Conservation (phyloP, 37 sponge, comb jelly and placozoan species). For the Chondrilla cf. caribensis region DNA sequence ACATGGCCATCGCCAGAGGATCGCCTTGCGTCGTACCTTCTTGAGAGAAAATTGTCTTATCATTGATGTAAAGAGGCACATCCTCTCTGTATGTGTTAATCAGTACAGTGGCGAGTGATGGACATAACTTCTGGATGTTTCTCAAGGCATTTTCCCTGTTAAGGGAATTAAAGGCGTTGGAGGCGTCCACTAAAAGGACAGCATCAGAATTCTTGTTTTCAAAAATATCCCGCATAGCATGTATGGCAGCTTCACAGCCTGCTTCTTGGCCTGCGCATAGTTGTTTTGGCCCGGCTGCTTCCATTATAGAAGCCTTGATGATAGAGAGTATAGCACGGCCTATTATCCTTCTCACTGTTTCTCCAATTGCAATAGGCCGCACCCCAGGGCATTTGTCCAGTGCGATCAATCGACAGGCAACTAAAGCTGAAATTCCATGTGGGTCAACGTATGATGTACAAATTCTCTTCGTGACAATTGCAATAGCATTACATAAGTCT, state of each 20-base stretch:
- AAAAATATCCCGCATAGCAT: constrained; percentile 31
- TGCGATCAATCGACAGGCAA: constrained; percentile 52
- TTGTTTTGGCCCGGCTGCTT: constrained; percentile 45
- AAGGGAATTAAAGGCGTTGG: constrained; percentile 48
- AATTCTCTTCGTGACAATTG: constrained; percentile 36
- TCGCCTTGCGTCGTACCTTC: constrained; percentile 59
- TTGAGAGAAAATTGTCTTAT: constrained; percentile 35
- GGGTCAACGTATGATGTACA: constrained; percentile 43
- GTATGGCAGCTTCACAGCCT: constrained; percentile 52
- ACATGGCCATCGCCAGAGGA: constrained; percentile 62
- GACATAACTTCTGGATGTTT: constrained; percentile 48
- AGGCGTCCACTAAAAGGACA: constrained; percentile 30
- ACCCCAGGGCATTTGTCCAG: constrained; percentile 58
- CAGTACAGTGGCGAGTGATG: constrained; percentile 24
- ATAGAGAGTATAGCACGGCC: constrained; percentile 30
- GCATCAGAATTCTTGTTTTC: constrained; percentile 21
- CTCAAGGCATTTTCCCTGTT: constrained; percentile 43
- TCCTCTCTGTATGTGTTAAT: constrained; percentile 44
- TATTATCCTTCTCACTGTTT: constrained; percentile 36
- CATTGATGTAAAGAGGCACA: constrained; percentile 42
- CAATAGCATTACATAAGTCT: constrained; percentile 44
- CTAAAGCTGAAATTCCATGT: constrained; percentile 10
- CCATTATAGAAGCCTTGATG: constrained; percentile 26
- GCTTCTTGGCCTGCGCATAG: constrained; percentile 55
- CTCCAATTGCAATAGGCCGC: constrained; percentile 52